These are phyloP conservation scores for Timema cristinae DNA, from an alignment of 2,888 invertebrate genomes.

Conservation along the genomic window DNA sequence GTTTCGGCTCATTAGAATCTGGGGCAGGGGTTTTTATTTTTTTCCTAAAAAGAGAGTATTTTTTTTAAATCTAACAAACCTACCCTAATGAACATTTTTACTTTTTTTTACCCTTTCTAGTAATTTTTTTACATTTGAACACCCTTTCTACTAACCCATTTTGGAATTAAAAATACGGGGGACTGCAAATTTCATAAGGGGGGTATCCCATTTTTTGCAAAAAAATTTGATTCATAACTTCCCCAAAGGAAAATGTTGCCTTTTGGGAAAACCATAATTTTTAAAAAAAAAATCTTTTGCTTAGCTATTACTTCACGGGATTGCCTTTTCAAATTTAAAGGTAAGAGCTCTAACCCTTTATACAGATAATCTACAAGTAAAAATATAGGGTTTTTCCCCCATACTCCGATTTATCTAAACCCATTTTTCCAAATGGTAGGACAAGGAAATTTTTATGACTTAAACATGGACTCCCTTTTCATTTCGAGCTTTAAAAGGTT, in stretches of 20 bases:
- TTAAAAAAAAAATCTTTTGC: neutral
- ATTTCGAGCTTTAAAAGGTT: neutral
- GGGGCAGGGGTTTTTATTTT: too few relatives aligned
- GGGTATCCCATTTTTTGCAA: neutral
- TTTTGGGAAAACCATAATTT: neutral
- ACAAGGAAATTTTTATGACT: neutral
- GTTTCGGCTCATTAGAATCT: neutral
- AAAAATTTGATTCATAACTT: neutral
- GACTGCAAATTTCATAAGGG: neutral
- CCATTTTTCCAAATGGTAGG: neutral
- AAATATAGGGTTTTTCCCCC: neutral
- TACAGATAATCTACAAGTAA: neutral
- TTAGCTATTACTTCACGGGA: neutral
- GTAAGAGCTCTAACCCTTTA: neutral
- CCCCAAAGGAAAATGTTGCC: neutral
- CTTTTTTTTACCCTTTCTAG: neutral
- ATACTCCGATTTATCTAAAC: conserved; percentile 2
- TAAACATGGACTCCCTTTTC: neutral
- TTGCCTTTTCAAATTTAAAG: neutral
- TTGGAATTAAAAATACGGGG: neutral
- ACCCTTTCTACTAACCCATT: neutral
- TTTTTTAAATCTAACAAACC: neutral
- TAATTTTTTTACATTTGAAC: neutral
- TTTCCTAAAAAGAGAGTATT: neutral
- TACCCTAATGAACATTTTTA: neutral